Conservation (phyloP, 2,888 invertebrate species). For the Pinctada fucata region DNA sequence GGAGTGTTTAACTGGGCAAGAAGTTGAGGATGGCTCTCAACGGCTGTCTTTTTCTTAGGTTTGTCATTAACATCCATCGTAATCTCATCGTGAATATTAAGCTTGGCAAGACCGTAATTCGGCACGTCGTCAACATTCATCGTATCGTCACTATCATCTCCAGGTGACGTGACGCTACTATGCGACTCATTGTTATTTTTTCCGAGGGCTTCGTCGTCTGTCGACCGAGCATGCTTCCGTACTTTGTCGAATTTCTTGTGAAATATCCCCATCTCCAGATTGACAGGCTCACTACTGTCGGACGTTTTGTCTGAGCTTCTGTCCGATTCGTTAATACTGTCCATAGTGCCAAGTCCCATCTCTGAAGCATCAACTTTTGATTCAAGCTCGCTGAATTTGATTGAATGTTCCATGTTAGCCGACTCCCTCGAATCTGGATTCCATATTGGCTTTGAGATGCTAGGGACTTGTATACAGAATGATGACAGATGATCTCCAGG, state of each 20-base stretch:
- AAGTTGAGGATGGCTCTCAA: conserved; percentile 69
- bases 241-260: conserved; percentile 72
- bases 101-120: conserved; percentile 16
- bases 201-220: not conserved
- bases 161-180: conserved; percentile 34
- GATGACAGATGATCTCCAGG: conserved; percentile 14
- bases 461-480: conserved; percentile 30
- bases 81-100: conserved; percentile 19
- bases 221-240: conserved; percentile 52
- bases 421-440: conserved; percentile 1
- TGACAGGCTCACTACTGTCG: conserved; percentile 23
- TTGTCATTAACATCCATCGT: conserved; percentile 13
- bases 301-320: not conserved
- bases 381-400: not conserved
- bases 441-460: not conserved
- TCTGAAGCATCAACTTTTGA: not conserved
- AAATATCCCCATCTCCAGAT: conserved; percentile 46
- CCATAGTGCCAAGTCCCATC: not conserved
- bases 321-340: not conserved
- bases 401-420: not conserved
- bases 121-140: conserved; percentile 28
- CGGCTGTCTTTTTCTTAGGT: conserved; percentile 57
- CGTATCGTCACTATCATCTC: conserved; percentile 31
- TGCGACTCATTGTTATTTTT: conserved; percentile 18
- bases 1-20: conserved; percentile 67